Conservation (phyloP, 2,113 vertebrate species). For the Zosterops pallidus region DNA sequence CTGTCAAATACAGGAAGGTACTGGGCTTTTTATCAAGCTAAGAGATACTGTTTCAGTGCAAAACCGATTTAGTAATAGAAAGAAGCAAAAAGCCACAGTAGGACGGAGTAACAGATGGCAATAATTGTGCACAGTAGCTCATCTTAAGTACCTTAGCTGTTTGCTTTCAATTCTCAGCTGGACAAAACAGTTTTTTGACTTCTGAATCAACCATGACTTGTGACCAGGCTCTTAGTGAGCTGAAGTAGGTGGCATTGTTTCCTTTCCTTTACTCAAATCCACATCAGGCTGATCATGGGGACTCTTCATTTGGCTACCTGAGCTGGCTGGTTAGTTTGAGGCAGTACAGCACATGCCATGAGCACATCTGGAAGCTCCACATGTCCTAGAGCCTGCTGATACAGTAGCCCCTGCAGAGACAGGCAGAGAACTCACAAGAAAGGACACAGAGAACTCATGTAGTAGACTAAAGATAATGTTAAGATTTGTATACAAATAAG, state of each 20-base stretch:
- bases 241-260: neutral
- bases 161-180: conserved; percentile 31
- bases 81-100: conserved; percentile 14
- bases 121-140: neutral
- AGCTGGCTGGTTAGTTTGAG: neutral
- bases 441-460: neutral
- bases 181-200: conserved; percentile 6
- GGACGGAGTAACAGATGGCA: conserved; percentile 4
- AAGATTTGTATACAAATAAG: neutral
- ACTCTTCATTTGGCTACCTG: neutral
- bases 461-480: neutral
- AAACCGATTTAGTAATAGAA: conserved; percentile 1
- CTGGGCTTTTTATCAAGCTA: neutral
- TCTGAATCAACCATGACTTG: neutral
- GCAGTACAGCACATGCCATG: neutral
- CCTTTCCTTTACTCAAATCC: neutral
- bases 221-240: neutral
- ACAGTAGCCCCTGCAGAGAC: neutral
- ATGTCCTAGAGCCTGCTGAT: neutral
- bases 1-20: neutral
- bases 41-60: neutral
- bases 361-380: neutral
- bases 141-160: conserved; percentile 27
- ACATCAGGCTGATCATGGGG: neutral
- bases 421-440: neutral